phyloP scores from a whole-genome alignment of 2,797 vertebrate genomes.

The Carcharodon carcharias region DNA sequence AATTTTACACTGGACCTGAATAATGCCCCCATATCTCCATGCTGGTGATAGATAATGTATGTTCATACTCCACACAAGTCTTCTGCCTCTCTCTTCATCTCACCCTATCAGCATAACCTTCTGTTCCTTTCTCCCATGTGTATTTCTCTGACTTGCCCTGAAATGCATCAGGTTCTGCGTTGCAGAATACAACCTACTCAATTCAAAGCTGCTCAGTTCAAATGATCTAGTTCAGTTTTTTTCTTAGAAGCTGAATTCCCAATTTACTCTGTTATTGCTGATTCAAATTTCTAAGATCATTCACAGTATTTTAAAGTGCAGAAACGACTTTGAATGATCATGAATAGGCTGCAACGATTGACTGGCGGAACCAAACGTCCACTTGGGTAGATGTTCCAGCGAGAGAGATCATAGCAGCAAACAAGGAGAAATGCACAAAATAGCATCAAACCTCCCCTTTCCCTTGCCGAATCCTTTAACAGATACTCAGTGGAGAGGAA shows the following conservation, averaged over 20 bases:
- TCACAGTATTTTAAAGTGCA: neutral
- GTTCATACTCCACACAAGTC: too few relatives aligned
- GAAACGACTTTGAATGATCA: neutral
- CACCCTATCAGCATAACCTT: neutral
- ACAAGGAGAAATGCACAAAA: conserved; percentile 20
- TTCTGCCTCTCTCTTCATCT: neutral
- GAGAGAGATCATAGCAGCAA: conserved; percentile 46
- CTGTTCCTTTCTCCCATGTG: neutral
- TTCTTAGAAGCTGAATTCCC: neutral
- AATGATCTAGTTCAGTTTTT: neutral
- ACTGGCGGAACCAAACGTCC: conserved; percentile 39
- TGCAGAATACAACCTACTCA: neutral
- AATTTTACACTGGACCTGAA: neutral
- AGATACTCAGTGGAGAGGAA: neutral
- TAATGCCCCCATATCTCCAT: neutral
- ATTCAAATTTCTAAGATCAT: neutral
- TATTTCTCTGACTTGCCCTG: neutral
- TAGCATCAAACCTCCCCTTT: neutral
- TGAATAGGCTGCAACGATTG: neutral
- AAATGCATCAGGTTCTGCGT: neutral
- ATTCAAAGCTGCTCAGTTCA: neutral
- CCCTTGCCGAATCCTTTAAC: neutral
- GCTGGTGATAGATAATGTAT: too few relatives aligned
- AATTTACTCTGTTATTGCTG: neutral
- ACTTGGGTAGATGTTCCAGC: conserved; percentile 44